These are phyloP conservation scores for Drosophila eugracilis DNA, from an alignment of 1,140 invertebrate species.

Conservation along the genomic window DNA sequence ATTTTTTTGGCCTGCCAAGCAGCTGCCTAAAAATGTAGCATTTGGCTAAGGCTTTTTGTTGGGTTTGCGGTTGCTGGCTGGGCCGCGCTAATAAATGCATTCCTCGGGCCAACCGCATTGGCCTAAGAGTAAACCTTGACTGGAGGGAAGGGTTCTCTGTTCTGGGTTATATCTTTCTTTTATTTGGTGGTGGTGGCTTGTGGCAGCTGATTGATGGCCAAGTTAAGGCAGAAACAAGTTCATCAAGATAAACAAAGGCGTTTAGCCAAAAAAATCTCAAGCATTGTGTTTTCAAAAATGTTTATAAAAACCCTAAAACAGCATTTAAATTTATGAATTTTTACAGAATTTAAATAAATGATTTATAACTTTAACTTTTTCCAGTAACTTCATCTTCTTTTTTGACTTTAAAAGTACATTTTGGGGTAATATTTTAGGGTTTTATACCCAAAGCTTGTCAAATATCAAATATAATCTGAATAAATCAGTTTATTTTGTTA, in stretches of 20 bases:
- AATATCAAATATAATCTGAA: not conserved
- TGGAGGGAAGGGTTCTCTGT: slow-evolving; percentile 48
- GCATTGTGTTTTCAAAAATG: not conserved
- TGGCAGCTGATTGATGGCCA: slow-evolving; percentile 30
- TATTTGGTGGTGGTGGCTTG: slow-evolving; percentile 1
- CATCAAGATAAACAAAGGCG: slow-evolving; percentile 3
- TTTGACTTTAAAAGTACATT: too few species aligned
- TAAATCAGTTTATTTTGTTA: not conserved
- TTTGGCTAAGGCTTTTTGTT: slow-evolving; percentile 49
- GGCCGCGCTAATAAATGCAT: slow-evolving; percentile 53
- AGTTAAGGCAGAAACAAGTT: slow-evolving; percentile 26
- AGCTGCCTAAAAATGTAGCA: slow-evolving; percentile 67
- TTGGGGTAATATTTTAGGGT: too few species aligned
- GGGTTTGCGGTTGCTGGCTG: slow-evolving; percentile 27
- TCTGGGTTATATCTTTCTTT: slow-evolving; percentile 21
- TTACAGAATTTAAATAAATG: too few species aligned
- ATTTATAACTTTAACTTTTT: too few species aligned
- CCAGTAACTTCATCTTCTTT: too few species aligned
- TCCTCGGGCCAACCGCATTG: slow-evolving; percentile 54
- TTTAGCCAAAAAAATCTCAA: not conserved
- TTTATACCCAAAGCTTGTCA: too few species aligned
- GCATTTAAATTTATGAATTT: too few species aligned
- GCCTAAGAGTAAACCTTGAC: slow-evolving; percentile 51
- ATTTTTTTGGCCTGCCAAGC: slow-evolving; percentile 19
- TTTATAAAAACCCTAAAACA: too few species aligned